Evolutionary conservation across 2,113 vertebrate genomes (phyloP).

Genomic region (Bettongia penicillata): DNA sequence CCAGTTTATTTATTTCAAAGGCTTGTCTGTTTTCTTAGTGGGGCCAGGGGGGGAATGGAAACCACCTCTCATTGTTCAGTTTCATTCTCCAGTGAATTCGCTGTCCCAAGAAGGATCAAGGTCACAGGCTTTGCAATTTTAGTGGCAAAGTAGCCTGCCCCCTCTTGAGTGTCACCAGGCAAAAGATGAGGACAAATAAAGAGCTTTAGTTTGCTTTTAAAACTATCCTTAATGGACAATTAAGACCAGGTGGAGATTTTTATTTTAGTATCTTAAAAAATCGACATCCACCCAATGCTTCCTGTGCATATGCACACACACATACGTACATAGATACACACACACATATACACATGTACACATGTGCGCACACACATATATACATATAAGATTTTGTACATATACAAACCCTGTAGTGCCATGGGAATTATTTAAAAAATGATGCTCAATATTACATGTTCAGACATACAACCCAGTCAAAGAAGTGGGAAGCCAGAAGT

Average conservation of each 20-base stretch:
- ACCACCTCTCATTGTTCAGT: slow-evolving; percentile 65
- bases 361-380: too few species aligned
- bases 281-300: neutral
- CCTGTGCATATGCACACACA: neutral
- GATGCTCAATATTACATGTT: neutral
- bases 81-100: slow-evolving; percentile 78
- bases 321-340: neutral
- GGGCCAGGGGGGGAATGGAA: slow-evolving; percentile 22
- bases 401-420: neutral
- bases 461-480: neutral
- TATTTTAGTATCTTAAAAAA: neutral
- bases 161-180: neutral
- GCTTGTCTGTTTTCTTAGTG: slow-evolving; percentile 54
- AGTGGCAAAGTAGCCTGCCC: neutral
- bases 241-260: neutral
- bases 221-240: neutral
- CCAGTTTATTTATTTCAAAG: slow-evolving; percentile 59
- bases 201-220: neutral
- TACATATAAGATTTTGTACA: too few species aligned
- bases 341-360: neutral
- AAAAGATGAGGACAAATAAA: neutral
- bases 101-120: slow-evolving; percentile 69
- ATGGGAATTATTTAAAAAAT: neutral
- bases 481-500: neutral
- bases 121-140: neutral